phyloP scores from a whole-genome alignment of 2,888 invertebrate genomes.

The Emmelina monodactyla region DNA sequence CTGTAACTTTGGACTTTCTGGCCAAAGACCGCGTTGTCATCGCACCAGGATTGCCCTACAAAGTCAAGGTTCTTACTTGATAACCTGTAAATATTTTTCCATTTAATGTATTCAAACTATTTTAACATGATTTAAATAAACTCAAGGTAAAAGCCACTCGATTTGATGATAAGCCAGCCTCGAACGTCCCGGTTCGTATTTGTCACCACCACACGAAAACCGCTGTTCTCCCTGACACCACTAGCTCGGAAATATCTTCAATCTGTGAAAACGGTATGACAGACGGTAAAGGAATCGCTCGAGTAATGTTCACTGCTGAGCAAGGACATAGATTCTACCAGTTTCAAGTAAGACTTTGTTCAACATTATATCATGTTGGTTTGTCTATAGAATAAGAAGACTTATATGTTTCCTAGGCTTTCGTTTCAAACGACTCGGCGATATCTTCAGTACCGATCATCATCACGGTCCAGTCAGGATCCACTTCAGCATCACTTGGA shows the following conservation, averaged over 20 bases:
- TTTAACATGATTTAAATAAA: neutral
- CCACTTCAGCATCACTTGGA: conserved; percentile 29
- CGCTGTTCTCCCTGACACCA: too few species aligned
- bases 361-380: too few species aligned
- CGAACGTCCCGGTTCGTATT: conserved; percentile 29
- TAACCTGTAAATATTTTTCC: neutral
- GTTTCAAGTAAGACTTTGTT: conserved; percentile 35
- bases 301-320: conserved; percentile 35
- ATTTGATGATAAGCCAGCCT: conserved; percentile 50
- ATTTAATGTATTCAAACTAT: neutral
- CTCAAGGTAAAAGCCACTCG: conserved; percentile 47
- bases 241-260: neutral
- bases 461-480: conserved; percentile 3
- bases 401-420: too few species aligned
- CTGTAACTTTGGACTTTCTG: conserved; percentile 66
- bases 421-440: too few species aligned
- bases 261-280: conserved; percentile 31
- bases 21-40: conserved; percentile 67
- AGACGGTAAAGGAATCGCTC: conserved; percentile 33
- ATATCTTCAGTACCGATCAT: too few species aligned
- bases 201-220: conserved; percentile 28
- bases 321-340: conserved; percentile 28
- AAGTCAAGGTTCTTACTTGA: conserved; percentile 58
- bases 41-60: conserved; percentile 76
- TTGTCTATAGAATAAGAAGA: too few species aligned